Evolutionary conservation across 2,797 vertebrate genomes (phyloP).

Genomic region (Platalea minor): DNA sequence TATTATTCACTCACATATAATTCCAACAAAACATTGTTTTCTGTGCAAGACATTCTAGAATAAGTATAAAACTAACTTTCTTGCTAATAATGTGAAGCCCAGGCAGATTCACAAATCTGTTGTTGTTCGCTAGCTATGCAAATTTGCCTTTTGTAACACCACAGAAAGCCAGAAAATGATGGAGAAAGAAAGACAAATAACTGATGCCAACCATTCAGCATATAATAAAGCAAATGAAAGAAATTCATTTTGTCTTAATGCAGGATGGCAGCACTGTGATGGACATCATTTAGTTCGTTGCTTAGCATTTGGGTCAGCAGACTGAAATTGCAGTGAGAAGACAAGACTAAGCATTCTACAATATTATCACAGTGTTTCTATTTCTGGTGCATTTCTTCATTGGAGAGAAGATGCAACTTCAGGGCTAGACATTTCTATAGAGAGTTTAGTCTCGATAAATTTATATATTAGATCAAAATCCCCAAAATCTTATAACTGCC

Average conservation of each 20-base stretch:
- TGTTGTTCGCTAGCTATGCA: background rate
- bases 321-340: background rate
- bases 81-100: background rate
- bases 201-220: background rate
- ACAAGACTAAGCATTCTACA: background rate
- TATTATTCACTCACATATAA: background rate
- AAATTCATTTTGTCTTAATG: constrained; percentile 1
- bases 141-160: constrained; percentile 42
- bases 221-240: constrained; percentile 4
- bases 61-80: background rate
- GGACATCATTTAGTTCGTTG: background rate
- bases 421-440: background rate
- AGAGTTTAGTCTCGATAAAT: background rate
- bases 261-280: background rate
- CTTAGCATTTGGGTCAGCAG: background rate
- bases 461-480: background rate
- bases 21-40: background rate
- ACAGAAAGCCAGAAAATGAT: background rate
- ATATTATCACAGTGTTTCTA: background rate
- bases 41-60: background rate
- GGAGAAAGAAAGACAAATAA: background rate
- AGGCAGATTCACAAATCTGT: background rate
- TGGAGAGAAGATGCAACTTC: background rate
- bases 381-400: background rate
- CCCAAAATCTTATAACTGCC: background rate